These are phyloP conservation scores for Axis porcinus DNA, from an alignment of 2,113 vertebrate species.

Conservation along the genomic window DNA sequence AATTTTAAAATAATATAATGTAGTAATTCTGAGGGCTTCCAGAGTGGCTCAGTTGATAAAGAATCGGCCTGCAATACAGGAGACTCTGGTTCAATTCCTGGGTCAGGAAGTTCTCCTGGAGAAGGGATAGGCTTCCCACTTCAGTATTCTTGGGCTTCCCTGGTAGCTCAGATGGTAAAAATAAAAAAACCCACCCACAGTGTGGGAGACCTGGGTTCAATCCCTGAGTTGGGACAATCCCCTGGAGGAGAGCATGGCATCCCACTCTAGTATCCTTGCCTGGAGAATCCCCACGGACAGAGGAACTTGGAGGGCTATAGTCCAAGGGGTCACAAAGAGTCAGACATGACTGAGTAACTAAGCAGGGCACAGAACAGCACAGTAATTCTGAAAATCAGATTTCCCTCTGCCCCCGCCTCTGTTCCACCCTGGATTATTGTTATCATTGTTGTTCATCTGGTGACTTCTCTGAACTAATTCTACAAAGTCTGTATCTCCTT, in stretches of 20 bases:
- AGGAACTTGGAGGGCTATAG: background rate
- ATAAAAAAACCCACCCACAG: background rate
- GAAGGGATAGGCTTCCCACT: background rate
- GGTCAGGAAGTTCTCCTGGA: background rate
- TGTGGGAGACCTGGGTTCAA: background rate
- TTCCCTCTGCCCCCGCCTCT: background rate
- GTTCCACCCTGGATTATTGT: background rate
- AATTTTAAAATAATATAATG: background rate
- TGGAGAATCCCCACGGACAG: background rate
- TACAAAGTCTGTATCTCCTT: background rate
- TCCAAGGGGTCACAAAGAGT: background rate
- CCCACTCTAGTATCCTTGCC: background rate
- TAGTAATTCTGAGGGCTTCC: background rate
- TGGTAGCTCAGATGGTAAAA: background rate
- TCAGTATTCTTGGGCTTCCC: background rate
- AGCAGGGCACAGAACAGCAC: background rate
- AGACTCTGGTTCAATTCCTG: background rate
- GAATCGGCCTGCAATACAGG: background rate
- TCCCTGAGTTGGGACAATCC: accelerated
- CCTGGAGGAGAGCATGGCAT: background rate
- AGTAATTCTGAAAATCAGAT: background rate
- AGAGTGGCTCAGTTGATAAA: background rate
- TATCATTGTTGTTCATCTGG: background rate
- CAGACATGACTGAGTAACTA: background rate
- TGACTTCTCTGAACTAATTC: background rate